phyloP scores from a whole-genome alignment of 2,113 vertebrate genomes.

The Pao palembangensis region DNA sequence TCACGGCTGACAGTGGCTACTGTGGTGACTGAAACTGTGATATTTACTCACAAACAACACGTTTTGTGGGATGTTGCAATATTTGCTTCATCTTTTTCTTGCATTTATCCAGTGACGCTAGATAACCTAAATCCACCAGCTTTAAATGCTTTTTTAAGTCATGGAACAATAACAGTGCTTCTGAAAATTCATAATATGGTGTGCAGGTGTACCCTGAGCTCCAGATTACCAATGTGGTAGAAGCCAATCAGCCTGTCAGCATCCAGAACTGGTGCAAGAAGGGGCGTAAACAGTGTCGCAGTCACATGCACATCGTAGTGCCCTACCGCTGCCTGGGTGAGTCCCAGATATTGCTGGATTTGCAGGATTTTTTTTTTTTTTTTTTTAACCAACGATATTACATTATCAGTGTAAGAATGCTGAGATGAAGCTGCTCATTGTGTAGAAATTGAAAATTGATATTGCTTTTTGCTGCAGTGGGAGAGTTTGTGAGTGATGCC shows the following conservation, averaged over 20 bases:
- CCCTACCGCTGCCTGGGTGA: constrained; percentile 96
- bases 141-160: too few relatives aligned
- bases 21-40: not conserved
- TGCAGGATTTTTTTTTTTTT: not conserved
- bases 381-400: not conserved
- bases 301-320: constrained; percentile 91
- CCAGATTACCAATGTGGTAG: constrained; percentile 97
- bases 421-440: not conserved
- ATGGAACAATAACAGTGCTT: too few relatives aligned
- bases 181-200: not conserved
- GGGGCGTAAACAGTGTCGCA: constrained; percentile 88
- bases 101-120: too few relatives aligned
- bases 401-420: not conserved
- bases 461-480: constrained; percentile 74
- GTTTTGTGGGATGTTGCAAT: not conserved
- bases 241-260: constrained; percentile 96
- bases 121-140: too few relatives aligned
- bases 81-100: too few relatives aligned
- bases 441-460: not conserved
- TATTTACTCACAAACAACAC: not conserved
- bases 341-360: not conserved
- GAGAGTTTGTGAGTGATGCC: constrained; percentile 97
- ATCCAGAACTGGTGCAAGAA: constrained; percentile 98
- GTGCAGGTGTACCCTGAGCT: constrained; percentile 92
- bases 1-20: too few relatives aligned